Conservation (phyloP, 2,888 invertebrate species). For the Cryptus viduatorius region DNA sequence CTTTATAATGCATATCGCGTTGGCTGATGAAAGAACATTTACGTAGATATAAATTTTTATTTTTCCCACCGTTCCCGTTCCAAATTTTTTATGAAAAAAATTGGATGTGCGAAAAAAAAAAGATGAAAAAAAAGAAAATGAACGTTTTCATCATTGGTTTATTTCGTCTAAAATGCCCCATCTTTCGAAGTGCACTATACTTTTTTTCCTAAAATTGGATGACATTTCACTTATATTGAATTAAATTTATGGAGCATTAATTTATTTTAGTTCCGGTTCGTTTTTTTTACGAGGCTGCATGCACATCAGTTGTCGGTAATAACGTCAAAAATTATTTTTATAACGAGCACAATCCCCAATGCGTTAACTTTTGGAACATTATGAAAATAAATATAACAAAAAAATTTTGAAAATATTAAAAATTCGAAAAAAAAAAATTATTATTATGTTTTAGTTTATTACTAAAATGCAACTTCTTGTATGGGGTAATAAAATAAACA, state of each 20-base stretch:
- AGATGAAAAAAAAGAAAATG: background rate
- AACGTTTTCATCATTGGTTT: background rate
- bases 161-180: background rate
- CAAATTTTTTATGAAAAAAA: background rate
- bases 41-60: constrained; percentile 13
- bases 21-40: constrained; percentile 15
- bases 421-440: too few relatives aligned
- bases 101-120: background rate
- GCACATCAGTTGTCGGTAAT: background rate
- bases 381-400: background rate
- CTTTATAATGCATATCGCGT: background rate
- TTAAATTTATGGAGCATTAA: background rate
- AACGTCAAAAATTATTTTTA: background rate
- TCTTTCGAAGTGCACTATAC: background rate
- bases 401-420: too few relatives aligned
- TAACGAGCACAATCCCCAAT: too few relatives aligned
- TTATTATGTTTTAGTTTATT: background rate
- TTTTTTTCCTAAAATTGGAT: background rate
- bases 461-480: background rate
- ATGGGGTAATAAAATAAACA: background rate
- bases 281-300: background rate
- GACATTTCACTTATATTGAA: background rate
- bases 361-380: background rate
- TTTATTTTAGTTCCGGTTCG: background rate
- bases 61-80: background rate